Percentiles rank a stretch among this genome's conserved stretches.
Conservation (phyloP, 2,888 invertebrate species). For the Lacanobia wlatinum region DNA sequence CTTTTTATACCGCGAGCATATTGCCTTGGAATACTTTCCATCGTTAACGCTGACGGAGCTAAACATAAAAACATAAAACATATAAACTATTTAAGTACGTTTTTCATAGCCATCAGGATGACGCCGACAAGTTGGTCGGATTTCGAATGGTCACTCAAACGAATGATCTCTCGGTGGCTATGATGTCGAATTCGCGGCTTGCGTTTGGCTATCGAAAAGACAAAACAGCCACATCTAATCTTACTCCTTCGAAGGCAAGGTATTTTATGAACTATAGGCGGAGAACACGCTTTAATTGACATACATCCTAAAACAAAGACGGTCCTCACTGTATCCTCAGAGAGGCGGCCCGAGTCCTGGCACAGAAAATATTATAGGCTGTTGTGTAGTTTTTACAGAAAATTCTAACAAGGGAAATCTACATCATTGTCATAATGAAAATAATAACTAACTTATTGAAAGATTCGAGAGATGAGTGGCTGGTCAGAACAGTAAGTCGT, state of each 20-base stretch:
- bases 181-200: conserved; percentile 69
- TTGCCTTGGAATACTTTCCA: too few relatives aligned
- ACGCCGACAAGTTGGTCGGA: conserved; percentile 75
- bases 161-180: conserved; percentile 73
- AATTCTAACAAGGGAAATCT: not conserved
- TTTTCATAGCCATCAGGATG: conserved; percentile 77
- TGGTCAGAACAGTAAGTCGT: conserved; percentile 78
- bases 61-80: too few relatives aligned
- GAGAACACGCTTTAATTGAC: too few relatives aligned
- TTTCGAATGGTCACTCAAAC: conserved; percentile 74
- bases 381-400: conserved; percentile 21
- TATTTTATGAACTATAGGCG: conserved; percentile 6
- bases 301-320: too few relatives aligned
- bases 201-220: conserved; percentile 68
- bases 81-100: not conserved
- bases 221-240: conserved; percentile 4
- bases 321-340: too few relatives aligned
- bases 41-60: not conserved
- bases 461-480: conserved; percentile 79
- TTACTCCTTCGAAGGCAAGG: not conserved
- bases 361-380: not conserved
- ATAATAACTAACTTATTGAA: conserved; percentile 81
- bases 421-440: conserved; percentile 74
- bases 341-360: too few relatives aligned
- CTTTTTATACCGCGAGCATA: too few relatives aligned